Conservation (phyloP, 1,140 invertebrate species). For the Dufourea novaeangliae region DNA sequence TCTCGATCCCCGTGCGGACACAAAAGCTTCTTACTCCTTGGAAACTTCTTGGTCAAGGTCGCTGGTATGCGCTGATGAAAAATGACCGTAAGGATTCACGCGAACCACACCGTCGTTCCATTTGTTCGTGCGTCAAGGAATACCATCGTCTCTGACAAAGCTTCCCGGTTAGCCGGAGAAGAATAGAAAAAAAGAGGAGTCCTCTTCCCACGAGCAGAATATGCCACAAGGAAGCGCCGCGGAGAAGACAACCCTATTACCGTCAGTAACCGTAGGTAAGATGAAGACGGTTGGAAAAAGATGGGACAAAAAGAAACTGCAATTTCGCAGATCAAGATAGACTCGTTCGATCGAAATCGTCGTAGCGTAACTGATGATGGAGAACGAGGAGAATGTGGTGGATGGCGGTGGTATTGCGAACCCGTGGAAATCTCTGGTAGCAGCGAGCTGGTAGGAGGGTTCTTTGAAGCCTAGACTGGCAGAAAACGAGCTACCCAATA, state of each 20-base stretch:
- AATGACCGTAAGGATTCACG: too few relatives aligned
- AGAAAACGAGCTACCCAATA: conserved; percentile 58
- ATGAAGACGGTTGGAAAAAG: background rate
- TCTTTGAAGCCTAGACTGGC: background rate
- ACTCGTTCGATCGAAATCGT: background rate
- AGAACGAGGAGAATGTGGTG: background rate
- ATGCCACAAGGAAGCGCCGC: background rate
- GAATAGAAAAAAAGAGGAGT: conserved; percentile 10
- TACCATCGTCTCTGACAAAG: background rate
- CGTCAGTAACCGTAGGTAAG: background rate
- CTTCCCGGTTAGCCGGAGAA: background rate
- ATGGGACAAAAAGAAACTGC: background rate
- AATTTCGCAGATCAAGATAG: background rate
- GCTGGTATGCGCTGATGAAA: too few relatives aligned
- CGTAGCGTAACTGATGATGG: background rate
- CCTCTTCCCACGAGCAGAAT: conserved; percentile 37
- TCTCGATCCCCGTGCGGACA: too few relatives aligned
- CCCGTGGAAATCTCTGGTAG: background rate
- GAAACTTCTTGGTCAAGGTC: too few relatives aligned
- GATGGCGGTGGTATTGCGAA: background rate
- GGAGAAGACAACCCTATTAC: background rate
- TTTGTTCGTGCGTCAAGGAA: too few relatives aligned
- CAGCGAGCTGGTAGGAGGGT: background rate
- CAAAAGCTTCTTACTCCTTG: too few relatives aligned
- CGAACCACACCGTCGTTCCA: too few relatives aligned